A percentile compares a stretch with the other conserved stretches of the same genome.
phyloP scores from a whole-genome alignment of 2,888 invertebrate genomes.

The Meiosimyza decipiens region DNA sequence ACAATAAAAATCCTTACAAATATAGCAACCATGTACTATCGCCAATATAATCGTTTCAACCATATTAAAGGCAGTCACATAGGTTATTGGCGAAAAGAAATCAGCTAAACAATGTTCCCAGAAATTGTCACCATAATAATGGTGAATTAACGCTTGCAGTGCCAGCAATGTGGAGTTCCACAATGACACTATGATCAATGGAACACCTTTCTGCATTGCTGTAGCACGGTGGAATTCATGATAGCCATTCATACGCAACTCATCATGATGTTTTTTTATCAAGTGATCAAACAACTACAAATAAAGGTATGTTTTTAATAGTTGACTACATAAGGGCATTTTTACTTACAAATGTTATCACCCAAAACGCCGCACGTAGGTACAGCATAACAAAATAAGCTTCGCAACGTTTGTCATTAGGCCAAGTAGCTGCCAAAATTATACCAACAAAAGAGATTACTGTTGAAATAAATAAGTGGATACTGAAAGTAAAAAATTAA shows the following conservation, averaged over 20 bases:
- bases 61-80: slow-evolving; percentile 70
- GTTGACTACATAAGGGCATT: neutral
- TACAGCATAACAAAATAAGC: slow-evolving; percentile 73
- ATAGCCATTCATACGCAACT: slow-evolving; percentile 74
- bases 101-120: slow-evolving; percentile 68
- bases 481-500: slow-evolving; percentile 47
- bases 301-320: neutral
- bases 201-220: slow-evolving; percentile 71
- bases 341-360: slow-evolving; percentile 69
- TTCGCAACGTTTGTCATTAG: slow-evolving; percentile 67
- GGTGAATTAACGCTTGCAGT: slow-evolving; percentile 70
- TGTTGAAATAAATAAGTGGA: slow-evolving; percentile 62
- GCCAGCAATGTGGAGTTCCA: slow-evolving; percentile 72
- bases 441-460: slow-evolving; percentile 62
- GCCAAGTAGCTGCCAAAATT: slow-evolving; percentile 54
- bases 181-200: slow-evolving; percentile 73
- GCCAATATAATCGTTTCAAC: slow-evolving; percentile 69
- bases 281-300: slow-evolving; percentile 71
- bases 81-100: slow-evolving; percentile 70
- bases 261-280: slow-evolving; percentile 71
- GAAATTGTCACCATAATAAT: slow-evolving; percentile 70
- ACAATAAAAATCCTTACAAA: slow-evolving; percentile 64
- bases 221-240: slow-evolving; percentile 76
- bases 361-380: slow-evolving; percentile 71
- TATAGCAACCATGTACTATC: slow-evolving; percentile 69